Evolutionary conservation across 2,888 invertebrate species (phyloP).

Genomic region (Idaea biselata): DNA sequence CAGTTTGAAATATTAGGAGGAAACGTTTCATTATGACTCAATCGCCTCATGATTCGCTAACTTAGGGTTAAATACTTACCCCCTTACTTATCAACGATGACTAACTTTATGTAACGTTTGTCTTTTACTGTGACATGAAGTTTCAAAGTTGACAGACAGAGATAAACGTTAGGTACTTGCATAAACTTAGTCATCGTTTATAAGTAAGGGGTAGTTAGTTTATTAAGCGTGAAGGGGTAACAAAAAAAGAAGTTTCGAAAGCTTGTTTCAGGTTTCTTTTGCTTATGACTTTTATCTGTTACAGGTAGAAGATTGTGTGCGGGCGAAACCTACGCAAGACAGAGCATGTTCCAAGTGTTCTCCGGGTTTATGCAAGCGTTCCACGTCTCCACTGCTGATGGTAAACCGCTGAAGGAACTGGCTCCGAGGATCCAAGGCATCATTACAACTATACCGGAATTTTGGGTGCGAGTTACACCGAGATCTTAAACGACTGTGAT

Average conservation of each 20-base stretch:
- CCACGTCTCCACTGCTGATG: slow-evolving; percentile 75
- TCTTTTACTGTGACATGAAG: no score
- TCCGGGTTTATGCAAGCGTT: slow-evolving; percentile 84
- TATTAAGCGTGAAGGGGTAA: no score
- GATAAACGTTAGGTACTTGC: no score
- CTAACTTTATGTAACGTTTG: no score
- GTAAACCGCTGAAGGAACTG: slow-evolving; percentile 53
- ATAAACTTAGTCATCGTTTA: no score
- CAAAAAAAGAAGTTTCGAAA: not conserved
- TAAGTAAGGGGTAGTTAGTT: no score
- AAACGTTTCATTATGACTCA: no score
- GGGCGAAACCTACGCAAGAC: slow-evolving; percentile 86
- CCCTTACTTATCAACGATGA: no score
- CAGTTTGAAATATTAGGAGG: no score
- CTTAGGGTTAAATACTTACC: no score
- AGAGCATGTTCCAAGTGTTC: slow-evolving; percentile 82
- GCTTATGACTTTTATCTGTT: slow-evolving; percentile 17
- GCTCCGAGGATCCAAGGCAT: slow-evolving; percentile 75
- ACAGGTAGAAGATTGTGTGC: slow-evolving; percentile 84
- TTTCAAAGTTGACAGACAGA: no score
- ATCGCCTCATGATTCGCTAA: no score
- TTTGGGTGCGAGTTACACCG: slow-evolving; percentile 78
- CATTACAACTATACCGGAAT: slow-evolving; percentile 78
- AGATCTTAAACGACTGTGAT: slow-evolving; percentile 31
- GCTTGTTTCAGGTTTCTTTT: not conserved